phyloP scores from a whole-genome alignment of 2,113 vertebrate genomes.

The Oryzias melastigma region DNA sequence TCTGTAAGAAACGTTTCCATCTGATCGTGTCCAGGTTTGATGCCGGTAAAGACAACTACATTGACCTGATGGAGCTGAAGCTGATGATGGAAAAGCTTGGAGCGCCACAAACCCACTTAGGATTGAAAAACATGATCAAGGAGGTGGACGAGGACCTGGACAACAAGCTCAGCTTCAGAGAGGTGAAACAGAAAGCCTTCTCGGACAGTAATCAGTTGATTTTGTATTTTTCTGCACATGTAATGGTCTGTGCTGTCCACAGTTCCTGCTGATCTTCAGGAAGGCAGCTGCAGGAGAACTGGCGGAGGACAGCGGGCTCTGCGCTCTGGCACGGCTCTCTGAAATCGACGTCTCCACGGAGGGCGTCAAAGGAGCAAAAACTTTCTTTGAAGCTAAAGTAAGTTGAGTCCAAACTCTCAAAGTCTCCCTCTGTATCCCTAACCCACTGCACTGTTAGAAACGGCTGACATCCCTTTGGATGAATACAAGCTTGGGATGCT shows the following conservation, averaged over 20 bases:
- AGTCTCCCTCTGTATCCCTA: not conserved
- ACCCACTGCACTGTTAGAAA: not conserved
- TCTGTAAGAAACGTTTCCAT: not conserved
- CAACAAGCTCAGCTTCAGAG: constrained; percentile 92
- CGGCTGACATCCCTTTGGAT: too few species aligned
- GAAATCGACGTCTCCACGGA: constrained; percentile 94
- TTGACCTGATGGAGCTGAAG: constrained; percentile 96
- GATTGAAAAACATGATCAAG: constrained; percentile 97
- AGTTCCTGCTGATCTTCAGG: constrained; percentile 96
- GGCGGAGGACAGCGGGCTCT: constrained; percentile 88
- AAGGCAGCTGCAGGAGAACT: constrained; percentile 92
- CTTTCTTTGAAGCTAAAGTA: constrained; percentile 97
- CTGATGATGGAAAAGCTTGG: constrained; percentile 97
- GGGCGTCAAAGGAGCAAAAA: constrained; percentile 93
- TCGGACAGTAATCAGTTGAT: not conserved
- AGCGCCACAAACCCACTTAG: constrained; percentile 91
- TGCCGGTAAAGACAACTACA: constrained; percentile 86
- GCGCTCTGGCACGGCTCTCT: constrained; percentile 86
- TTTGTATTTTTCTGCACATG: not conserved
- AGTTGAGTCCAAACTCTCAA: constrained; percentile 27
- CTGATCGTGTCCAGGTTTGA: constrained; percentile 79
- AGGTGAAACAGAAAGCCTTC: constrained; percentile 71
- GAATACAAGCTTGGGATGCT: too few species aligned
- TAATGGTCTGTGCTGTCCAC: not conserved
- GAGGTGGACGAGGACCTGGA: constrained; percentile 96